Percentiles rank a stretch among this genome's conserved stretches.
Conservation (phyloP, 1,140 invertebrate species). For the Nasonia vitripennis region DNA sequence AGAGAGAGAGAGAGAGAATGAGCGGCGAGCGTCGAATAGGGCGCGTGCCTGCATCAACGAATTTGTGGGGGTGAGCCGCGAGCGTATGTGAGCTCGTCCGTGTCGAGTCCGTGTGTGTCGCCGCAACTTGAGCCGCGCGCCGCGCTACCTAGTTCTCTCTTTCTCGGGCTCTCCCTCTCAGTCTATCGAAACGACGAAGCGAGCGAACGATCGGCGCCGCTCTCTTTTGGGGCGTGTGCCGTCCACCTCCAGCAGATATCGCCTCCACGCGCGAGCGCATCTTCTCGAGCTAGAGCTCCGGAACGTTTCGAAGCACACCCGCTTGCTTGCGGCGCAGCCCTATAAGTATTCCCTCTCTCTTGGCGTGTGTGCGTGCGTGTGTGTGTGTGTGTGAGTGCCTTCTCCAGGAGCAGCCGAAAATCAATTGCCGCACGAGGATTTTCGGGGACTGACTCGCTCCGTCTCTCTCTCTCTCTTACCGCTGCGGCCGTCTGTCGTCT, state of each 20-base stretch:
- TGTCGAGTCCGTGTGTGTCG: neutral
- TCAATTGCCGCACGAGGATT: conserved; percentile 26
- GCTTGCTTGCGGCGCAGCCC: neutral
- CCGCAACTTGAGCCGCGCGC: neutral
- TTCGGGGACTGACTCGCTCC: neutral
- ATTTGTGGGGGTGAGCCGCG: conserved; percentile 5
- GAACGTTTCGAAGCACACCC: too few relatives aligned
- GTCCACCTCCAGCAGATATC: neutral
- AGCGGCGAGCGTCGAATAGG: neutral
- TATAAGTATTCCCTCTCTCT: neutral
- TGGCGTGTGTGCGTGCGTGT: neutral
- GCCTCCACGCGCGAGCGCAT: neutral
- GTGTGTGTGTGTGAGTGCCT: neutral
- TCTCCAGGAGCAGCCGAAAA: conserved; percentile 36
- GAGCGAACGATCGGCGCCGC: conserved; percentile 30
- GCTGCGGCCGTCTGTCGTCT: neutral
- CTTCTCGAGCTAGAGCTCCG: neutral
- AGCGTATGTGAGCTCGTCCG: neutral
- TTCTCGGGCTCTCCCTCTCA: conserved; percentile 3
- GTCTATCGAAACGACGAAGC: conserved; percentile 4
- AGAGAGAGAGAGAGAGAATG: too few relatives aligned
- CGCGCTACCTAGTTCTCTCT: conserved; percentile 4
- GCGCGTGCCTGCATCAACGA: neutral
- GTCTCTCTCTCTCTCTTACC: neutral
- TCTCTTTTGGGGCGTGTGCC: conserved; percentile 34